A percentile compares a stretch with the other conserved stretches of the same genome.
phyloP scores from a whole-genome alignment of 2,888 invertebrate genomes.

The Yponomeuta plumbellus region DNA sequence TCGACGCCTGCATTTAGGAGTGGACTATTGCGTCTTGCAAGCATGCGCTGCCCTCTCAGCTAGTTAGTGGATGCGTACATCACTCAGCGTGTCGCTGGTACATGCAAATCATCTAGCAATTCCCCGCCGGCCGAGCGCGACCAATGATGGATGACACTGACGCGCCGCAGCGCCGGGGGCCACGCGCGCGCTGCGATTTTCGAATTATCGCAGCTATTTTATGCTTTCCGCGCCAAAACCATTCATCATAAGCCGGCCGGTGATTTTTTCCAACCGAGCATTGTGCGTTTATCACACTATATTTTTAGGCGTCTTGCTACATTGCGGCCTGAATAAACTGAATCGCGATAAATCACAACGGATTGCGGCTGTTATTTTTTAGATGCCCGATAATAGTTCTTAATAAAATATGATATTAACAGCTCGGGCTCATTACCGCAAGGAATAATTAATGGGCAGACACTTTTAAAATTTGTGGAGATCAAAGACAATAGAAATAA shows the following conservation, averaged over 20 bases:
- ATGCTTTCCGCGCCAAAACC: conserved; percentile 40
- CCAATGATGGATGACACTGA: conserved; percentile 38
- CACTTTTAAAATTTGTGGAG: conserved; percentile 42
- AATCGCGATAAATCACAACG: conserved; percentile 43
- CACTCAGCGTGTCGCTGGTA: conserved; percentile 11
- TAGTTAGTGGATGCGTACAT: conserved; percentile 10
- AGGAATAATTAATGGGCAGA: conserved; percentile 47
- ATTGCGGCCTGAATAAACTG: conserved; percentile 32
- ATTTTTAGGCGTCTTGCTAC: conserved; percentile 36
- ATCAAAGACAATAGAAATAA: conserved; percentile 48
- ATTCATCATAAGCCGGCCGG: conserved; percentile 36
- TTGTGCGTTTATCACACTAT: conserved; percentile 37
- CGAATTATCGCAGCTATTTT: conserved; percentile 44
- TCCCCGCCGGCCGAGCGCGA: conserved; percentile 36
- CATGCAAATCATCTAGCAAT: conserved; percentile 43
- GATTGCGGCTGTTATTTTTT: conserved; percentile 49
- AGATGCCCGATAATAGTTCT: conserved; percentile 47
- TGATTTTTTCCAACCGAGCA: conserved; percentile 29
- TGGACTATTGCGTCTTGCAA: not conserved
- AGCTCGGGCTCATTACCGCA: conserved; percentile 48
- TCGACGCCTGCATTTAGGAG: not conserved
- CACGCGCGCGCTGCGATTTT: conserved; percentile 33
- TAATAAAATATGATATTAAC: conserved; percentile 51
- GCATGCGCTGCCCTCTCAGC: not conserved
- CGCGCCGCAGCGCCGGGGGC: conserved; percentile 28